Evolutionary conservation across 2,888 invertebrate genomes (phyloP), one percentile per base, ranked within the genome.

Genomic region (Spodoptera littoralis): DNA sequence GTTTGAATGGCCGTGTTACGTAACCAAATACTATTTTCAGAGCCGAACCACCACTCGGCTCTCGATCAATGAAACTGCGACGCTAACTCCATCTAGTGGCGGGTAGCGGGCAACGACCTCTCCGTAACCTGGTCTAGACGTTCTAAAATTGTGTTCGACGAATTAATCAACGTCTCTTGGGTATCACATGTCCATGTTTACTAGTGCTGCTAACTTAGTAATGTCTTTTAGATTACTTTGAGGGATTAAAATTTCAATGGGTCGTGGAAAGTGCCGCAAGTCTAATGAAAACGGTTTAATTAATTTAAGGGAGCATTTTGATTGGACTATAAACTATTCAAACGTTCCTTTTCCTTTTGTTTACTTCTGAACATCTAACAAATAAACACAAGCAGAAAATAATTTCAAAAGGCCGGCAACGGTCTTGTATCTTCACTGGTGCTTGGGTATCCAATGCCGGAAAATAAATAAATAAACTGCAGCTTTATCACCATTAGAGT

Each of bases 11-110:
- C 65, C 36, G 66, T 22, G 72, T 79, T 79, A 66, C 79, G 79
- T 79, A 79, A 79, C 70, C 0, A 51, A 74, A 68, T 80, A 79
- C 78, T 91, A 91, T 90, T 90, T 89, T 87, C 83, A 86, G 86
- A 81, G 79, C 79, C 67, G 77, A 81, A 79, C 73, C 76, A 77
- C 45, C 60, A 64, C 75, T 76, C 88, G 91, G 91, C 91, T 50
- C 76, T 76, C 88, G 91, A 92, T 91, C 91, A 91, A 92, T 92
- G 91, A 89, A 84, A 76, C 72, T 70, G 73, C 73, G 78, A 67
- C 63, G 61, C 69, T 65, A 73, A 47, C 87, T 90, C 88, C 91
- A 88, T 90, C 91, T 88, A 77, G 78, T 74, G 82, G 70, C 75
- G 79, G 79, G 82, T 77, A 63, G 75, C 43, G 80, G 85, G 72